Conservation (phyloP, 1,140 invertebrate genomes). For the Drosophila tani region DNA sequence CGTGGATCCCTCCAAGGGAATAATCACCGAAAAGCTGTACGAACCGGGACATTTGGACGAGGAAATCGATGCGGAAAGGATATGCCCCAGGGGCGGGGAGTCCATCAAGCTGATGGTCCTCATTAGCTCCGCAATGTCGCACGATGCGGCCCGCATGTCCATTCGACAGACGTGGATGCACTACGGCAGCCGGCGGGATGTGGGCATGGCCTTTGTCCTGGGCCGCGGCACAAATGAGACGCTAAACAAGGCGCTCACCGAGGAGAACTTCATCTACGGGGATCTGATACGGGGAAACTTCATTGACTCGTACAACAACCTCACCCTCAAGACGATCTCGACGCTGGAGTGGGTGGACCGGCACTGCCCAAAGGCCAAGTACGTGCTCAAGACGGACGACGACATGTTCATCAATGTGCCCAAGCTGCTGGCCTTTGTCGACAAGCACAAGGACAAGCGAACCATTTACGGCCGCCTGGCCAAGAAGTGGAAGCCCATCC, state of each 20-base stretch:
- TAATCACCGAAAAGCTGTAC: slow-evolving; percentile 87
- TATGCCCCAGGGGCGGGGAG: slow-evolving; percentile 89
- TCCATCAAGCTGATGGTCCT: slow-evolving; percentile 90
- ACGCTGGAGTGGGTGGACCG: slow-evolving; percentile 93
- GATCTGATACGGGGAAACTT: slow-evolving; percentile 92
- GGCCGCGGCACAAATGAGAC: slow-evolving; percentile 87
- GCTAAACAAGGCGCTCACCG: slow-evolving; percentile 86
- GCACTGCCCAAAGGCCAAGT: slow-evolving; percentile 91
- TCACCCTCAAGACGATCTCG: slow-evolving; percentile 94
- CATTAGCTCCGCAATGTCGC: slow-evolving; percentile 92
- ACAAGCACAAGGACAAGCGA: slow-evolving; percentile 89
- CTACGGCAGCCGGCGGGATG: slow-evolving; percentile 89
- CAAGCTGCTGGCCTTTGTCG: slow-evolving; percentile 89
- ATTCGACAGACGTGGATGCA: slow-evolving; percentile 95
- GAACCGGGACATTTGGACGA: slow-evolving; percentile 88
- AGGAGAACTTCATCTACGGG: slow-evolving; percentile 90
- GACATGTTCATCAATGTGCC: slow-evolving; percentile 97
- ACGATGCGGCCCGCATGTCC: slow-evolving; percentile 91
- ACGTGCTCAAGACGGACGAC: slow-evolving; percentile 94
- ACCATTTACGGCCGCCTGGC: slow-evolving; percentile 93
- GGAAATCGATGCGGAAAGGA: slow-evolving; percentile 86
- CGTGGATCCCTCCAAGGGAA: slow-evolving; percentile 74
- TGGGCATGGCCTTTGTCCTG: slow-evolving; percentile 91
- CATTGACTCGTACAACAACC: slow-evolving; percentile 93
- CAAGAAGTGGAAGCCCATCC: slow-evolving; percentile 93